Evolutionary conservation across 2,797 vertebrate genomes (phyloP).

Genomic region (Mormyrops attenuatus): DNA sequence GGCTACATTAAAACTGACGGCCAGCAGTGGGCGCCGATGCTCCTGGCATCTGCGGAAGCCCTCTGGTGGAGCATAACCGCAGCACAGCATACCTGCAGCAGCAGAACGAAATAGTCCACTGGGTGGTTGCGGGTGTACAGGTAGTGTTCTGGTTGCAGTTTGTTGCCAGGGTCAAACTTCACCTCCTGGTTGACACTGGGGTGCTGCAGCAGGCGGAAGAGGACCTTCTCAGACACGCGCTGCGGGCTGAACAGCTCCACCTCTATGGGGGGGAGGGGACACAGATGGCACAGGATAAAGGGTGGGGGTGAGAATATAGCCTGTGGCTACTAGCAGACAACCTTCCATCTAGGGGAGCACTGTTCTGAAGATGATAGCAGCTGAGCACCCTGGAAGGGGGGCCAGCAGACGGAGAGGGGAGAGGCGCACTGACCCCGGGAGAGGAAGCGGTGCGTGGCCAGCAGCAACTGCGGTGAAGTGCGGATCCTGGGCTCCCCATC

Average conservation of each 20-base stretch:
- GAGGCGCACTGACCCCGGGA: constrained; percentile 66
- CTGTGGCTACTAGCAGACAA: not conserved
- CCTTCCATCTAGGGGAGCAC: not conserved
- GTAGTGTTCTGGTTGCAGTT: constrained; percentile 72
- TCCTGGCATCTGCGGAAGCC: not conserved
- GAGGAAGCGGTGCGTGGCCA: constrained; percentile 86
- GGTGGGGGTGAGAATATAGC: not conserved
- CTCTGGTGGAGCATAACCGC: not conserved
- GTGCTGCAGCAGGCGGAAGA: constrained; percentile 81
- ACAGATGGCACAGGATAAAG: not conserved
- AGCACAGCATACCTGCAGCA: constrained; percentile 68
- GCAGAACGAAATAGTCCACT: constrained; percentile 84
- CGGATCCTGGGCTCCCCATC: constrained; percentile 75
- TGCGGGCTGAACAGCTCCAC: constrained; percentile 81
- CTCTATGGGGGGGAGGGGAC: constrained; percentile 53
- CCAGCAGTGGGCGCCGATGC: not conserved
- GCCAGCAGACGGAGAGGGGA: not conserved
- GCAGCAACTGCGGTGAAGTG: constrained; percentile 81
- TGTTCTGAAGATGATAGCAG: not conserved
- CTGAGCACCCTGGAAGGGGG: no score
- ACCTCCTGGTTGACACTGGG: constrained; percentile 89
- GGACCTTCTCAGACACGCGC: constrained; percentile 77
- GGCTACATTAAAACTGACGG: not conserved
- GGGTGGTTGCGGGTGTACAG: constrained; percentile 84
- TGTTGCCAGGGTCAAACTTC: constrained; percentile 73